Base-by-base conservation (phyloP, 1,140 invertebrate genomes). In the Drosophila baimaii region DNA sequence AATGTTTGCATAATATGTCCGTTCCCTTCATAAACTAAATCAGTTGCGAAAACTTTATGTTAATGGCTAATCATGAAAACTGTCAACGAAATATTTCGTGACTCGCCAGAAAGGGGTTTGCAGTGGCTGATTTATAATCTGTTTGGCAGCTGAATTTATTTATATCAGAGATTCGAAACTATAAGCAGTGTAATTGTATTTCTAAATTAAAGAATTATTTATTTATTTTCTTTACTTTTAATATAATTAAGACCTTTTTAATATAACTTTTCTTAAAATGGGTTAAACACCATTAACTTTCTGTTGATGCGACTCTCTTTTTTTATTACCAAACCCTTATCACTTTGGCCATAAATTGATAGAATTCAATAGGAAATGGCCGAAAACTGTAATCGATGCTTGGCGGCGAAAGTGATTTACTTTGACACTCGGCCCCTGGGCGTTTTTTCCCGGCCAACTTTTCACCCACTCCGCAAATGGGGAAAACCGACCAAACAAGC, bases 391-490 rank as follows among this genome's bases (percentile, higher is more conserved):
- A 47, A 83, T 76, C 80, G 70, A 68, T 74, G 52, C 55, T 79
- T 31, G 44, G 52, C n/a, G 49, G 47, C 41, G 44, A 63, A 71
- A 81, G 71, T 71, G 58, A 86, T 86, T 76, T 77, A 81, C 69
- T 76, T 55, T 76, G 80, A 73, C 77, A 79, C 47, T 46, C 49
- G 9, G 52, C 59, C 70, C 23, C 6, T 29, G 69, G 64, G 57
- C 49, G 41, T 27, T 33, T 33, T 33, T 33, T 44, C 12, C 49
- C n/a, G 29, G 7, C 29, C 9, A 39, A 35, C n/a, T 31, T 25
- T 35, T 5, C 17, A 29, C 43, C 55, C 19, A 35, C 33, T 17
- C 33, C 10, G 3, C 25, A 13, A 4, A 5, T 31, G 13, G 13
- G 21, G 46, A 29, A 63, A 59, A 19, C 23, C 17, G 13, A 27